A percentile compares a stretch with the other conserved stretches of the same genome.
Evolutionary conservation across 2,888 invertebrate species (phyloP).

Genomic region (Sminthurinus aureus): DNA sequence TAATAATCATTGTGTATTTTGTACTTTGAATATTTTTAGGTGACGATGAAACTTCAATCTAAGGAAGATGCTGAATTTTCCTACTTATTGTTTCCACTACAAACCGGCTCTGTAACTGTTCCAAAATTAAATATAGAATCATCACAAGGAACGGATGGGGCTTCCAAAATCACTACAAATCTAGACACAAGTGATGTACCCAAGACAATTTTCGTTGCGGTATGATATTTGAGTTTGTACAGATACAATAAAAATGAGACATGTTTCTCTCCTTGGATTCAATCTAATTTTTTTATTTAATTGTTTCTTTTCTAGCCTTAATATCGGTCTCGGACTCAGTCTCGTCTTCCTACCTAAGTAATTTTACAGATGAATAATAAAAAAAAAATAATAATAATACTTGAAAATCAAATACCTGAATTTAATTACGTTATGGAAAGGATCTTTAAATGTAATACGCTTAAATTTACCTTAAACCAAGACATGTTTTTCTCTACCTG

Average conservation of each 20-base stretch:
- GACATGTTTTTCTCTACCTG: too few species aligned
- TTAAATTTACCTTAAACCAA: too few species aligned
- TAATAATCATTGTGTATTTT: too few species aligned
- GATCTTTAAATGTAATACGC: too few species aligned
- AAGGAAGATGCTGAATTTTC: slow-evolving; percentile 63
- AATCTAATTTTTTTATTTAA: neutral
- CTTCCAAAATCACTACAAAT: slow-evolving; percentile 19
- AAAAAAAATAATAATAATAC: too few species aligned
- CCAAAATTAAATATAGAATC: slow-evolving; percentile 51
- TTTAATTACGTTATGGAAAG: neutral
- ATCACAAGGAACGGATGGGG: slow-evolving; percentile 22
- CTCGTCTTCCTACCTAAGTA: neutral
- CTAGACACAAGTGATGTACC: slow-evolving; percentile 50
- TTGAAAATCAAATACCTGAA: slow-evolving; percentile 1
- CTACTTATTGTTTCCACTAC: slow-evolving; percentile 82
- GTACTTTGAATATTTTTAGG: slow-evolving; percentile 60
- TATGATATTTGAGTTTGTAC: slow-evolving; percentile 25
- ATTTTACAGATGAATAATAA: too few species aligned
- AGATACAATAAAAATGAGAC: neutral
- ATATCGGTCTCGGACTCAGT: too few species aligned
- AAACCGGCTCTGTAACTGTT: slow-evolving; percentile 74
- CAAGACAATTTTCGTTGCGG: slow-evolving; percentile 53
- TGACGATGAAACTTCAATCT: slow-evolving; percentile 64
- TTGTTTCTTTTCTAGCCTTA: neutral
- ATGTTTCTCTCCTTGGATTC: neutral